Percentiles rank a stretch among this genome's conserved stretches.
phyloP scores from a whole-genome alignment of 2,888 invertebrate species.

The Troilus luridus region DNA sequence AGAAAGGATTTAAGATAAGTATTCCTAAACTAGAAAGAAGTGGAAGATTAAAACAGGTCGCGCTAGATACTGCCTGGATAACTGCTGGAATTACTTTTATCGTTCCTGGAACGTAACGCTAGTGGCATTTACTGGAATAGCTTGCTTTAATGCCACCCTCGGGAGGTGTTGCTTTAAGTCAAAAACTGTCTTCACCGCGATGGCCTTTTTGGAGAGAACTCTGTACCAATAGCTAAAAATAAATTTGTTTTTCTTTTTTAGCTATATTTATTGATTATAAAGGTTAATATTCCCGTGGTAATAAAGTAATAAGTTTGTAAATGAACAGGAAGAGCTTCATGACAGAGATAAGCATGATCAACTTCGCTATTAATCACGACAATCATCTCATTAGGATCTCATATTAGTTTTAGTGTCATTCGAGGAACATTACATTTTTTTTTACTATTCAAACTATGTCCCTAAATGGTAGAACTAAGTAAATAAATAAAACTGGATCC shows the following conservation, averaged over 20 bases:
- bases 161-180: constrained; percentile 24
- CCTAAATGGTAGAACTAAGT: too few species aligned
- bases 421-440: too few species aligned
- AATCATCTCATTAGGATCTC: too few species aligned
- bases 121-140: not conserved
- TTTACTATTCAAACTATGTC: too few species aligned
- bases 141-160: not conserved
- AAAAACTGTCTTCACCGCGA: not conserved
- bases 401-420: too few species aligned
- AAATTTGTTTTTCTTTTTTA: not conserved
- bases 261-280: not conserved
- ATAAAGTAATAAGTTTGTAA: not conserved
- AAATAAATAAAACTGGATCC: too few species aligned
- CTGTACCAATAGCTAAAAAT: not conserved
- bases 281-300: not conserved
- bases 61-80: not conserved
- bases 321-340: not conserved
- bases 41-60: not conserved
- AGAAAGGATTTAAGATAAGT: not conserved
- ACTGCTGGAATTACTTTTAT: constrained; percentile 22
- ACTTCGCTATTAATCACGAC: too few species aligned
- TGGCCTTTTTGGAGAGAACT: not conserved
- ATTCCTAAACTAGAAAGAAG: not conserved
- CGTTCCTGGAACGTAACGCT: not conserved
- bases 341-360: not conserved